Base-by-base conservation (phyloP, 2,113 vertebrate species). In the Hipposideros armiger region DNA sequence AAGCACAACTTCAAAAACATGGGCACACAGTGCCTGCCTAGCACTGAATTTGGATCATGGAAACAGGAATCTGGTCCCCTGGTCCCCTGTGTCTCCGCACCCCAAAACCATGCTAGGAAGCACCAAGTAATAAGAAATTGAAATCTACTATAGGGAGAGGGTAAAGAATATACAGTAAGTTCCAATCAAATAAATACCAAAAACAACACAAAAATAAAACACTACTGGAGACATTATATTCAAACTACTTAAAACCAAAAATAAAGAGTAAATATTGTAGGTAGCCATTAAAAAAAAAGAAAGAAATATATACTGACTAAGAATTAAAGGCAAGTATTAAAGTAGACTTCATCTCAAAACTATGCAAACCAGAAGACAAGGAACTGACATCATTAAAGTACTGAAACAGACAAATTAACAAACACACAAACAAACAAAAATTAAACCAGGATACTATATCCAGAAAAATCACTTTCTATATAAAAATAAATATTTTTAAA, bases 351-450 rank as follows among this genome's bases (percentile, higher is more conserved):
- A 32, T 9, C 5, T 64, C 22, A 84, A 83, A 84, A 62, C n/a
- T 84, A 40, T 74, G 26, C 22, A 89, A 70, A 89, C 3, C 24
- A 84, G 28, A 76, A 83, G 9, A n/a, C 20, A 95, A 84, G 72
- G 66, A 40, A 60, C 0, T 40, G 11, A 2, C 16, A 64, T 54
- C 5, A n/a, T 64, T 87, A 87, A 77, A 62, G 19, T 72, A 64
- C 5, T 58, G 36, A 83, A 67, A 17, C 4, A 64, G 69, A 72
- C 24, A 14, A 72, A 84, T 15, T 40, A 66, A 56, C 3, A 73
- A n/a, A 60, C 52, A 54, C 52, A 54, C 15, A 54, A 17, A 50
- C 50, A 54, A 73, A 52, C 11, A 80, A 54, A 54, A 73, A 81
- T 28, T 40, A 64, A 93, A 93, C 11, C 22, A 64, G 54, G 0